Percentiles rank a stretch among this genome's conserved stretches.
Evolutionary conservation across 2,113 vertebrate species (phyloP).

Genomic region (Nettapus auritus): DNA sequence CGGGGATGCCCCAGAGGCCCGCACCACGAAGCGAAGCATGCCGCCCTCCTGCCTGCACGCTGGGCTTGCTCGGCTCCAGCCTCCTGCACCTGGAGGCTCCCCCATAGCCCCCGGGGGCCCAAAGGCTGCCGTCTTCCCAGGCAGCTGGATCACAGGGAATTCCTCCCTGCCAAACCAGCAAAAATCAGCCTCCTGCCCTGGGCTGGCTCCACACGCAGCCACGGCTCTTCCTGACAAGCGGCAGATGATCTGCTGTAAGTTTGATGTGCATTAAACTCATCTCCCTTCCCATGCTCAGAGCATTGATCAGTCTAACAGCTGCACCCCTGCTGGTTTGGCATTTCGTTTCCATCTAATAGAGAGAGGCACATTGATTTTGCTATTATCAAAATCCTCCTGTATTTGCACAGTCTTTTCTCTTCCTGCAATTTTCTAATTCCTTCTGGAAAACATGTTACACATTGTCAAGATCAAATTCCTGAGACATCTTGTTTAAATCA

Average conservation of each 20-base stretch:
- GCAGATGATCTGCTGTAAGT: not conserved
- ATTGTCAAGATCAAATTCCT: constrained; percentile 56
- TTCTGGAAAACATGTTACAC: constrained; percentile 46
- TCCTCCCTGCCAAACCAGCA: not conserved
- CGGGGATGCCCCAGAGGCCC: not conserved
- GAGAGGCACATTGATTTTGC: constrained; percentile 32
- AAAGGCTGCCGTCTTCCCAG: not conserved
- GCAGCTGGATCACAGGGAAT: rapidly evolving
- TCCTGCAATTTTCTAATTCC: constrained; percentile 40
- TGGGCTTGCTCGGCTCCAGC: not conserved
- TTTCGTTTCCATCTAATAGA: not conserved
- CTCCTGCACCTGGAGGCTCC: not conserved
- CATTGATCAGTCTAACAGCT: constrained; percentile 12
- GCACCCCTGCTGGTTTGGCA: not conserved
- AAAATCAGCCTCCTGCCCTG: not conserved
- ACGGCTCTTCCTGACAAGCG: not conserved
- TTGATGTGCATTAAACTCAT: not conserved
- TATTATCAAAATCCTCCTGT: constrained; percentile 32
- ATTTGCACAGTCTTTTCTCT: constrained; percentile 27
- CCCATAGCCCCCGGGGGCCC: not conserved
- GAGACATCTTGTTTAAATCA: constrained; percentile 73
- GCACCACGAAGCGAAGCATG: not conserved
- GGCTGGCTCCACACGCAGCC: not conserved
- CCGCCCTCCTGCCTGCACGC: not conserved
- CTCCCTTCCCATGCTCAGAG: not conserved